Evolutionary conservation across 1,140 invertebrate genomes (phyloP).

Genomic region (Anoplophora glabripennis): DNA sequence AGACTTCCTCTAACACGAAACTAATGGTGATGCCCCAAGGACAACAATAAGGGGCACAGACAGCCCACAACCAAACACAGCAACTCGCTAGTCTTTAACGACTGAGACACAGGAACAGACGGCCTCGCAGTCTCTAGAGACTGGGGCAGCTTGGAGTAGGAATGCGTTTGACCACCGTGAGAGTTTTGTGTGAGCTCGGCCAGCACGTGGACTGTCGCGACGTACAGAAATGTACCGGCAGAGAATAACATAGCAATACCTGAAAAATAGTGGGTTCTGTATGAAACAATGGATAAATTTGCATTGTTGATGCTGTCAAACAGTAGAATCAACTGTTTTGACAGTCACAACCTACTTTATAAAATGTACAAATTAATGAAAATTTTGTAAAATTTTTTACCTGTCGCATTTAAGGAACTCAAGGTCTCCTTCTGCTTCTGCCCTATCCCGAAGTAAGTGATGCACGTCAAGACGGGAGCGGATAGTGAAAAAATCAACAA

Average conservation of each 20-base stretch:
- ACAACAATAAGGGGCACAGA: constrained; percentile 81
- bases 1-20: constrained; percentile 21
- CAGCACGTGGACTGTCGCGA: constrained; percentile 96
- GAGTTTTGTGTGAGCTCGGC: constrained; percentile 77
- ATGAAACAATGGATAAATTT: not conserved
- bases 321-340: not conserved
- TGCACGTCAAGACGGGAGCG: constrained; percentile 83
- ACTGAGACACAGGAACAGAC: constrained; percentile 47
- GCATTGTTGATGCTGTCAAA: not conserved
- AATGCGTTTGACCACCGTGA: constrained; percentile 42
- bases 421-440: constrained; percentile 75
- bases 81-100: constrained; percentile 69
- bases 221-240: constrained; percentile 97
- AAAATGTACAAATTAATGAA: constrained; percentile 1
- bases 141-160: constrained; percentile 43
- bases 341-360: not conserved
- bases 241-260: constrained; percentile 98
- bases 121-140: constrained; percentile 43
- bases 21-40: constrained; percentile 90
- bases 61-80: constrained; percentile 80
- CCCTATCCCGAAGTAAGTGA: constrained; percentile 92
- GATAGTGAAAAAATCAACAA: constrained; percentile 91
- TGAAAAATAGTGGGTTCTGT: constrained; percentile 43
- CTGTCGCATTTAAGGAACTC: constrained; percentile 82
- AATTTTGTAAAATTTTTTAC: constrained; percentile 38